Evolutionary conservation across 2,797 vertebrate species (phyloP), one percentile per base, ranked within the genome.

Genomic region (Oreortyx pictus): DNA sequence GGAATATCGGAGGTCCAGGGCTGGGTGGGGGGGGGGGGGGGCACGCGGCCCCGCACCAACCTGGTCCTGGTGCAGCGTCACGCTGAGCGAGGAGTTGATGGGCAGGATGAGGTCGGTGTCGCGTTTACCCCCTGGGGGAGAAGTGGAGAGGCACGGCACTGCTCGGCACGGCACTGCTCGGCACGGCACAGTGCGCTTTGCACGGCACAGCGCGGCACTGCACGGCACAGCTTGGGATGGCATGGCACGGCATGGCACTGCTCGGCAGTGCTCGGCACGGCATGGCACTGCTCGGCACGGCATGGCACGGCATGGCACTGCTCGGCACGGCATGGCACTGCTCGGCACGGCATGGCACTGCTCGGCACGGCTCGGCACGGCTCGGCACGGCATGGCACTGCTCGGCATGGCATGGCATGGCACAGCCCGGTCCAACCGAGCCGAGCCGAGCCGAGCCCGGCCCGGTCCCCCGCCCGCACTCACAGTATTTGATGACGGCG

Each of bases 61-160:
- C 98, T 99, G 99, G 82, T 99, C 98, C 97, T 99, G 99, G 96
- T 99, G 98, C 94, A 99, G 87, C 0, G 99, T 99, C 79, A 99
- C 98, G 7, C 99, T 99, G 90, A 99, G 97, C 0, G 99, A 99
- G 18, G 99, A 99, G 96, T 99, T 99, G 82, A 99, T 98, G 37
- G 99, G 99, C 74, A 99, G 96, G 96, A 99, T 98, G 90, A 99
- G 97, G 10, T 98, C 98, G 83, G 99, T 98, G 92, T 99, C 97
- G 22, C 99, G 98, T 96, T 99, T 99, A 3, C 99, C 99, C 99
- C 99, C 99, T 99, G 93, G 17, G 96, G 78, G 22, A 86, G 41
- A 95, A 1, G 7, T 9, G 46, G 50, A 33, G 15, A 25, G 27
- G 27, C 27, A 29, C 15, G 6, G 50, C 50, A 19, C 18, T 31